Evolutionary conservation across 2,113 vertebrate genomes (phyloP).

Genomic region (Turdus rufiventris): DNA sequence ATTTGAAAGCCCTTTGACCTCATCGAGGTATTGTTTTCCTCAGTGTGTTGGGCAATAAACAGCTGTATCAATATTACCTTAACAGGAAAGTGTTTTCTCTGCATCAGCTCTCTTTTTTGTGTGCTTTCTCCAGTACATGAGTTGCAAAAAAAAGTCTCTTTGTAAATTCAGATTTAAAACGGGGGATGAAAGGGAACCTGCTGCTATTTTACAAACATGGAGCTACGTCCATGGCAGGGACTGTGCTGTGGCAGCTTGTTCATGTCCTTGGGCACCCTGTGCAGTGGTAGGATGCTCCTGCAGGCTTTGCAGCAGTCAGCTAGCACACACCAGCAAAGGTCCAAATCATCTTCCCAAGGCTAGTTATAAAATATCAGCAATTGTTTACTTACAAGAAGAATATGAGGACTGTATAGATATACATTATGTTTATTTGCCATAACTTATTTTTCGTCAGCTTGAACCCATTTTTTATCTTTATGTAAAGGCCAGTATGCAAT

Average conservation of each 20-base stretch:
- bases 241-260: neutral
- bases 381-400: neutral
- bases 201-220: neutral
- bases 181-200: neutral
- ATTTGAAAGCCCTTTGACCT: neutral
- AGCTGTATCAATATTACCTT: slow-evolving; percentile 31
- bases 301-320: neutral
- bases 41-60: neutral
- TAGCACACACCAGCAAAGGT: neutral
- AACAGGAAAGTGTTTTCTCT: neutral
- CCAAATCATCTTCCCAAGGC: neutral
- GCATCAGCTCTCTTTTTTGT: neutral
- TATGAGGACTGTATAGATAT: neutral
- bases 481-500: neutral
- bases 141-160: neutral
- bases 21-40: neutral
- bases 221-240: neutral
- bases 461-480: neutral
- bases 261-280: neutral
- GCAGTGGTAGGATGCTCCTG: neutral
- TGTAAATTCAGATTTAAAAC: neutral
- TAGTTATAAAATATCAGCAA: neutral
- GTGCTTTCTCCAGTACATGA: neutral
- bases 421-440: neutral
- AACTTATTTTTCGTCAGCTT: neutral